These are phyloP conservation scores for Aythya fuligula DNA, from an alignment of 2,797 vertebrate species.

Conservation along the genomic window DNA sequence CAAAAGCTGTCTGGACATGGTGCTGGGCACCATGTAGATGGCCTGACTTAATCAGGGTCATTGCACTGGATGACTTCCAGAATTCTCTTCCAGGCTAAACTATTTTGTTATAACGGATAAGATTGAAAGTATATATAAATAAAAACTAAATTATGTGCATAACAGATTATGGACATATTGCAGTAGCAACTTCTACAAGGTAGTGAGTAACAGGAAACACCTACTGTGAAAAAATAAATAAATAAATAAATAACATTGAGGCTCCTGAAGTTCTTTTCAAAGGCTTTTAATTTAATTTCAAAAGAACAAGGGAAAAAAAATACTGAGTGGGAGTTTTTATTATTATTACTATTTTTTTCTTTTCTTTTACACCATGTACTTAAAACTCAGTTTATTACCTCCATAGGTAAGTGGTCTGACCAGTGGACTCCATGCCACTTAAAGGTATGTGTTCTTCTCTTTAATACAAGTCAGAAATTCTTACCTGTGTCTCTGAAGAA, in stretches of 20 bases:
- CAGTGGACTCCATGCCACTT: not conserved
- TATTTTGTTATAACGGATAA: not conserved
- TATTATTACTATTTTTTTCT: not conserved
- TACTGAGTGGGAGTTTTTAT: not conserved
- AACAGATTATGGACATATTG: not conserved
- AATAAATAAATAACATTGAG: not conserved
- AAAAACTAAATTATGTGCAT: not conserved
- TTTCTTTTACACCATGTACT: not conserved
- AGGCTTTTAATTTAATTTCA: not conserved
- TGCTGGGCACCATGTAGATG: not conserved
- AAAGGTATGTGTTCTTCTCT: not conserved
- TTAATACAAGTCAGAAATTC: not conserved
- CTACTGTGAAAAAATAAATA: not conserved
- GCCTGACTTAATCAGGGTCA: not conserved
- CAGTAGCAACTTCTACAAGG: not conserved
- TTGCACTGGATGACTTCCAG: not conserved
- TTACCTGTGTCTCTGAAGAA: not conserved
- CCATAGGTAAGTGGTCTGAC: not conserved
- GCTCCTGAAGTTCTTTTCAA: not conserved
- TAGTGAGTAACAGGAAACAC: not conserved
- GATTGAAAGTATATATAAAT: not conserved
- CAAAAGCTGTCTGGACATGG: not conserved
- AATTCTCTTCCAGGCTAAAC: not conserved
- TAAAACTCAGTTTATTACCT: not conserved
- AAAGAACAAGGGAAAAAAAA: not conserved